phyloP scores from a whole-genome alignment of 2,113 vertebrate species.

The Colistium nudipinnis region DNA sequence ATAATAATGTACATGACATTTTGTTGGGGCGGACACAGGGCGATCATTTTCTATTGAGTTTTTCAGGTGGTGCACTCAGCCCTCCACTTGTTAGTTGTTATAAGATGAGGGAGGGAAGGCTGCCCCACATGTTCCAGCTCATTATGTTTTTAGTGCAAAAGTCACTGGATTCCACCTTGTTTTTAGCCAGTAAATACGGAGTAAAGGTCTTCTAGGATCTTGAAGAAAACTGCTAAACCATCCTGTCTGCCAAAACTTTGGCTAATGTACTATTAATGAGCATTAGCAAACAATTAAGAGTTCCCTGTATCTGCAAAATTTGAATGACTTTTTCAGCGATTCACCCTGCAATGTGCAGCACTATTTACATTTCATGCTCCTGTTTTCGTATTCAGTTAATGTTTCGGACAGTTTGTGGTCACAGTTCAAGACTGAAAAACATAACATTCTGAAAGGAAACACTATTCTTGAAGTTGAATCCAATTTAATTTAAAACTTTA shows the following conservation, averaged over 20 bases:
- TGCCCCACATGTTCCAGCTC: too few species aligned
- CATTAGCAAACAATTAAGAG: not conserved
- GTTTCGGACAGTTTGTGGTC: not conserved
- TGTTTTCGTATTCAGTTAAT: not conserved
- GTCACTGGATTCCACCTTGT: too few species aligned
- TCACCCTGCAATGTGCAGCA: not conserved
- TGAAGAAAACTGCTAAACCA: too few species aligned
- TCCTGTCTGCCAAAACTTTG: not conserved
- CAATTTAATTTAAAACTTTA: not conserved
- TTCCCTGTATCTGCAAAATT: not conserved
- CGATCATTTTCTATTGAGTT: slow-evolving; percentile 7
- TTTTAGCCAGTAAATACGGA: too few species aligned
- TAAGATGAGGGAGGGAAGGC: not conserved
- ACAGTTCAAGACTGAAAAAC: not conserved
- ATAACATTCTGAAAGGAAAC: not conserved
- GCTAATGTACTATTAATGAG: not conserved
- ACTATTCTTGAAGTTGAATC: not conserved
- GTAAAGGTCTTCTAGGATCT: too few species aligned
- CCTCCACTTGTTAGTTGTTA: slow-evolving; percentile 19
- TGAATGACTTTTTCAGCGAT: not conserved
- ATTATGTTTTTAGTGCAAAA: too few species aligned
- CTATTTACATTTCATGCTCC: not conserved
- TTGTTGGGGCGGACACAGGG: slow-evolving; percentile 9
- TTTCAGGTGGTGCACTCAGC: slow-evolving; percentile 29
- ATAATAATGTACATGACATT: slow-evolving; percentile 38